Base-by-base conservation (phyloP, 2,113 vertebrate species). In the Myiozetetes cayanensis region DNA sequence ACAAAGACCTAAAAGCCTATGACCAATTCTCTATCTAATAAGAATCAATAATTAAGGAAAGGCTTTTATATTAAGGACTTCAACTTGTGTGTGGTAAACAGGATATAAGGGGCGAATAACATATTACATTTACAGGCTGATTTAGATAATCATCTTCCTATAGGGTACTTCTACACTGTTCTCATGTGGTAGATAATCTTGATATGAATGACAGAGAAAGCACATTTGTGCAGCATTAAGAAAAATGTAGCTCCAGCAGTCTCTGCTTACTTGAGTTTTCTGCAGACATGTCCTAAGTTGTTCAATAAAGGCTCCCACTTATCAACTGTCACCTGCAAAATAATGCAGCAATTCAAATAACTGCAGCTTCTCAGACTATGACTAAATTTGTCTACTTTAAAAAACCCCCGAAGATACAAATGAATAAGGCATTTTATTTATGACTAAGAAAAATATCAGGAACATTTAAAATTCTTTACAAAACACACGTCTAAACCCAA, bases 251-350 rank as follows among this genome's bases (percentile, higher is more conserved):
- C 79, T 85, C 56, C 66, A 52, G 47, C 89, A 71, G 15, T 85
- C 52, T 87, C 66, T 59, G 97, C 99, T 99, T 98, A 99, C 99
- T 99, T 99, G 41, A 99, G 98, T 97, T 99, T 99, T 94, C 99
- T 98, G 97, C 99, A 99, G 75, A 99, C 99, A 7, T 99, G 99
- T 56, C 99, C 99, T 62, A 99, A 96, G 96, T 99, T 99, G 97
- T 99, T 99, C 95, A 99, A 87, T 86, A 99, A 97, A 90, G 99
- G 99, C 91, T 99, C 99, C 99, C 99, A 99, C 93, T 99, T 99
- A 97, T 99, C 99, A 94, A 99, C 99, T 19, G 99, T 99, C 39
- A 99, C 99, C 99, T 99, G 93, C 46, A 98, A 97, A 86, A 94
- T 15, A 97, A 89, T 65, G 76, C n/a, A 96, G 74, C 59, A 79